phyloP scores from a whole-genome alignment of 1,140 invertebrate genomes.

The Bombus pascuorum region DNA sequence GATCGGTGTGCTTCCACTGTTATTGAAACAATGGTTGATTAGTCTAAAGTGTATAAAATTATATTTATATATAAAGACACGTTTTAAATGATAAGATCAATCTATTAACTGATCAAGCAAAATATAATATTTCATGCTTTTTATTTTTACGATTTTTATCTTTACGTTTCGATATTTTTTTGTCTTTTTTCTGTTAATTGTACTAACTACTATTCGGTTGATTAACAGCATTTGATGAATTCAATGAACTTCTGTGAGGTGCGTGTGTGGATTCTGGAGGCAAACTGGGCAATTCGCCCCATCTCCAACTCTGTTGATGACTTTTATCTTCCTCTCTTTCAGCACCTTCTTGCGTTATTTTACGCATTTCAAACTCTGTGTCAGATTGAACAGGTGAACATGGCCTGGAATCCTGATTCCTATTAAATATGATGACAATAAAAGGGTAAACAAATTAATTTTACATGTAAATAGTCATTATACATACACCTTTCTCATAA shows the following conservation, averaged over 20 bases:
- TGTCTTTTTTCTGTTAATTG: not conserved
- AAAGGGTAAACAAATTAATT: constrained; percentile 24
- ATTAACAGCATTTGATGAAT: constrained; percentile 61
- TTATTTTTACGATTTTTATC: not conserved
- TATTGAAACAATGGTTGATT: constrained; percentile 73
- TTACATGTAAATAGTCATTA: not conserved
- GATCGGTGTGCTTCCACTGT: constrained; percentile 86
- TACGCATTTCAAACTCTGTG: constrained; percentile 94
- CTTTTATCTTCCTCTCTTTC: constrained; percentile 81
- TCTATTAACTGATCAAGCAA: not conserved
- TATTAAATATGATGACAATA: constrained; percentile 72
- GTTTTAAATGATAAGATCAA: too few species aligned
- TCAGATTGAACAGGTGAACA: constrained; percentile 95
- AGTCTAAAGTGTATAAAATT: constrained; percentile 49
- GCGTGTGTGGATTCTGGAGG: constrained; percentile 72
- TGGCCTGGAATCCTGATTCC: constrained; percentile 87
- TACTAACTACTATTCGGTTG: constrained; percentile 75
- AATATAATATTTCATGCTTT: not conserved
- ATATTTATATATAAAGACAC: not conserved
- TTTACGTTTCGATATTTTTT: not conserved
- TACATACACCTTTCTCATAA: not conserved
- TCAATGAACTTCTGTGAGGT: constrained; percentile 73
- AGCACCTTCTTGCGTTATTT: constrained; percentile 83
- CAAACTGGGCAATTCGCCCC: constrained; percentile 95
- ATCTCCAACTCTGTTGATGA: constrained; percentile 93